Conservation (phyloP, 2,797 vertebrate species). For the Echiichthys vipera region DNA sequence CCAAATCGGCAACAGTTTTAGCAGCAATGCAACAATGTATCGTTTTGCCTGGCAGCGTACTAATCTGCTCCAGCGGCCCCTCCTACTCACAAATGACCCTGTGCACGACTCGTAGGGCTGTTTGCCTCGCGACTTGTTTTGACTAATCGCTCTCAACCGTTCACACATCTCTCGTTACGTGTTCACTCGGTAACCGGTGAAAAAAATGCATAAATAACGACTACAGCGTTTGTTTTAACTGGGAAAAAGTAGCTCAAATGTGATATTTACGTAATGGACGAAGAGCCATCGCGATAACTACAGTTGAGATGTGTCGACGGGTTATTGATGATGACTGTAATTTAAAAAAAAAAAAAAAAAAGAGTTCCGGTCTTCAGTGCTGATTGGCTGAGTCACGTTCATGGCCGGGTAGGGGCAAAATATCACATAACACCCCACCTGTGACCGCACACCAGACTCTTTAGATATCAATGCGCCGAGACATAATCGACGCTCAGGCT, state of each 20-base stretch:
- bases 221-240: neutral
- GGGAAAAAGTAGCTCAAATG: constrained; percentile 19
- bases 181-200: neutral
- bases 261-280: constrained; percentile 51
- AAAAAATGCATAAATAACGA: no score
- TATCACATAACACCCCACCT: constrained; percentile 37
- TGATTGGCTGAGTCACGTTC: constrained; percentile 52
- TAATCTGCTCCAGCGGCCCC: constrained; percentile 81
- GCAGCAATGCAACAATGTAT: constrained; percentile 66
- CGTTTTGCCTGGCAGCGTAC: constrained; percentile 72
- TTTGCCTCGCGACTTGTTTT: constrained; percentile 52
- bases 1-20: constrained; percentile 65
- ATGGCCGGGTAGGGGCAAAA: constrained; percentile 11
- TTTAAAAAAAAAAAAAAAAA: no score
- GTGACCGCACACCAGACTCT: constrained; percentile 7
- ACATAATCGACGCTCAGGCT: neutral
- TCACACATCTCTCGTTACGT: constrained; percentile 4
- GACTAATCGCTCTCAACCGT: constrained; percentile 26
- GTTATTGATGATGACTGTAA: constrained; percentile 15
- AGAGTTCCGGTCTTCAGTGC: constrained; percentile 7
- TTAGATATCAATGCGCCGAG: constrained; percentile 17
- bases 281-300: constrained; percentile 52
- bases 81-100: constrained; percentile 84
- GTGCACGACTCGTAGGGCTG: constrained; percentile 78
- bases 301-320: neutral